Percentiles rank a stretch among this genome's conserved stretches.
phyloP scores from a whole-genome alignment of 2,888 invertebrate genomes.

The Cantharis flavilabris region DNA sequence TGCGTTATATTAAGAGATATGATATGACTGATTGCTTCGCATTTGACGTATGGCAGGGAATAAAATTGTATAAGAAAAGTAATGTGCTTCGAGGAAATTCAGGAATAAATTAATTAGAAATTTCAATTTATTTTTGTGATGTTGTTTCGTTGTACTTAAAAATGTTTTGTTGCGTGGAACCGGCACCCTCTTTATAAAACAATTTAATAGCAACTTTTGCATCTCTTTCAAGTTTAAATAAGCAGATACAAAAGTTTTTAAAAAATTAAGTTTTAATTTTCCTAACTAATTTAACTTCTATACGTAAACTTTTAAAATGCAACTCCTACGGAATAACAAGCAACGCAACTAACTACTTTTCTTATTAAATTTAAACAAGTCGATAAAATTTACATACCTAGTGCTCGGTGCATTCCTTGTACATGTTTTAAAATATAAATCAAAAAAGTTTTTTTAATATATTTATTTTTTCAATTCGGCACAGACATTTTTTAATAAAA shows the following conservation, averaged over 20 bases:
- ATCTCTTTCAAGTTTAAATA: not conserved
- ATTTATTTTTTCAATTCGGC: not conserved
- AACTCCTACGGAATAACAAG: not conserved
- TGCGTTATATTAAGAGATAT: not conserved
- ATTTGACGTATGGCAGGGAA: not conserved
- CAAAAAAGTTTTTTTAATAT: not conserved
- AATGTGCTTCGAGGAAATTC: not conserved
- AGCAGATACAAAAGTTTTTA: not conserved
- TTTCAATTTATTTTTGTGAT: not conserved
- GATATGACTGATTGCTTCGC: not conserved
- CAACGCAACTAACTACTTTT: not conserved
- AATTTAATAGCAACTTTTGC: not conserved
- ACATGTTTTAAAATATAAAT: not conserved
- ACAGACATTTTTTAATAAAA: not conserved
- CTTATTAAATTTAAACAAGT: not conserved
- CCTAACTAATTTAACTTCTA: not conserved
- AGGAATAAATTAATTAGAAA: not conserved
- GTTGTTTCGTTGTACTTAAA: not conserved
- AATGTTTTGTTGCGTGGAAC: not conserved
- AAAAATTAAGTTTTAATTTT: not conserved
- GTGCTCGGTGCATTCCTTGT: not conserved
- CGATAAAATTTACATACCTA: not conserved
- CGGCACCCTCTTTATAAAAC: not conserved
- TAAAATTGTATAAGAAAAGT: not conserved
- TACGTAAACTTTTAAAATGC: not conserved